Conservation (phyloP, 2,888 invertebrate species). For the Candidula unifasciata region DNA sequence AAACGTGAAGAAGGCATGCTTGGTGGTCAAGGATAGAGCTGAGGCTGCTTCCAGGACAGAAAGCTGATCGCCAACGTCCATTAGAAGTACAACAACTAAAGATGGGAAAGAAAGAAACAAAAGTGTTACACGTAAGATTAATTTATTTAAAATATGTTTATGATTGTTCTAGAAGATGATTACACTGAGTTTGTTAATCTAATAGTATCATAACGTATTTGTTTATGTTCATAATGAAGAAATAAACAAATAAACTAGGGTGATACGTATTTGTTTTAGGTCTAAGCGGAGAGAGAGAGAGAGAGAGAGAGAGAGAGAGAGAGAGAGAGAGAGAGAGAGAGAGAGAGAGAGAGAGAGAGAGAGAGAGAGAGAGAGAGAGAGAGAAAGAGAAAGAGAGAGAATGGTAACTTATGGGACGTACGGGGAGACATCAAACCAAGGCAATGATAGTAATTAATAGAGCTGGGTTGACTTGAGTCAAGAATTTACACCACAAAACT, state of each 20-base stretch:
- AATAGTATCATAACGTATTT: neutral
- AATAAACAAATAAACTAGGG: neutral
- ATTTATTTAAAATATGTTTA: neutral
- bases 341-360: neutral
- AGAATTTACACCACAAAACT: too few species aligned
- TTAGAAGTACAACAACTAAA: constrained; percentile 39
- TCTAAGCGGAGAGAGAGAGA: neutral
- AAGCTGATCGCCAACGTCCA: constrained; percentile 41
- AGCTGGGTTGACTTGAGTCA: too few species aligned
- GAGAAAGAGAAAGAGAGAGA: too few species aligned
- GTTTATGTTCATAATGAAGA: neutral
- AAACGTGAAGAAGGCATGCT: constrained; percentile 49
- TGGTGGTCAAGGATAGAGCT: constrained; percentile 34
- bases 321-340: too few species aligned
- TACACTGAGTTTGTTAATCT: neutral
- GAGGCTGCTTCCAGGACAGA: constrained; percentile 42
- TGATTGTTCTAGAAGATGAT: neutral
- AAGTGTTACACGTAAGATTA: neutral
- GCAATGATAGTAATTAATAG: too few species aligned
- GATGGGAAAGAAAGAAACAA: neutral
- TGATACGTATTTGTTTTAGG: too few species aligned
- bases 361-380: too few species aligned
- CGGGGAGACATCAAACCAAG: too few species aligned
- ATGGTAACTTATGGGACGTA: too few species aligned
- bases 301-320: neutral